Evolutionary conservation across 2,113 vertebrate genomes (phyloP).

Genomic region (Acrocephalus kingi): DNA sequence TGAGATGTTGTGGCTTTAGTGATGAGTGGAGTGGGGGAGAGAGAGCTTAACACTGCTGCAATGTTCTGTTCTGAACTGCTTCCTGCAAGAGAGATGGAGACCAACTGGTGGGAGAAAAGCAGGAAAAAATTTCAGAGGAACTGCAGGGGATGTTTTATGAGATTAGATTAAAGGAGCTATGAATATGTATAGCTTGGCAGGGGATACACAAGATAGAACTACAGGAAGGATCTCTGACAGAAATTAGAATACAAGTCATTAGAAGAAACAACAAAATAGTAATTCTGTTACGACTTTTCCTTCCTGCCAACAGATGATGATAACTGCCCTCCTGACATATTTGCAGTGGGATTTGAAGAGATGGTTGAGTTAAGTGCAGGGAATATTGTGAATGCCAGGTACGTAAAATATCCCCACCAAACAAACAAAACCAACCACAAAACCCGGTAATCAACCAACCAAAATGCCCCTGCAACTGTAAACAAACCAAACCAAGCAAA

Average conservation of each 20-base stretch:
- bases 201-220: not conserved
- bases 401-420: not conserved
- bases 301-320: constrained; percentile 64
- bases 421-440: not conserved
- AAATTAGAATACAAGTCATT: constrained; percentile 12
- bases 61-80: not conserved
- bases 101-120: constrained; percentile 35
- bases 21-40: not conserved
- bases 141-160: constrained; percentile 54
- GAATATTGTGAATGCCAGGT: constrained; percentile 85
- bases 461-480: fast-evolving
- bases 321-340: constrained; percentile 75
- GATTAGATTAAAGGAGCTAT: constrained; percentile 50
- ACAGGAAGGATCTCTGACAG: constrained; percentile 13
- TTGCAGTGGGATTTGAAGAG: constrained; percentile 84
- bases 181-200: constrained; percentile 46
- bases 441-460: not conserved
- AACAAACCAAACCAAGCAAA: not conserved
- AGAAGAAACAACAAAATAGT: constrained; percentile 12
- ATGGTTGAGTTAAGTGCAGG: constrained; percentile 85
- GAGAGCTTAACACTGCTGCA: not conserved
- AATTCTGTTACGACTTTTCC: not conserved
- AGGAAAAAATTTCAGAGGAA: constrained; percentile 3
- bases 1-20: not conserved
- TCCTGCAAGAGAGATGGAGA: constrained; percentile 20